A percentile compares a stretch with the other conserved stretches of the same genome.
Conservation (phyloP, 2,113 vertebrate species). For the Menidia beryllina region DNA sequence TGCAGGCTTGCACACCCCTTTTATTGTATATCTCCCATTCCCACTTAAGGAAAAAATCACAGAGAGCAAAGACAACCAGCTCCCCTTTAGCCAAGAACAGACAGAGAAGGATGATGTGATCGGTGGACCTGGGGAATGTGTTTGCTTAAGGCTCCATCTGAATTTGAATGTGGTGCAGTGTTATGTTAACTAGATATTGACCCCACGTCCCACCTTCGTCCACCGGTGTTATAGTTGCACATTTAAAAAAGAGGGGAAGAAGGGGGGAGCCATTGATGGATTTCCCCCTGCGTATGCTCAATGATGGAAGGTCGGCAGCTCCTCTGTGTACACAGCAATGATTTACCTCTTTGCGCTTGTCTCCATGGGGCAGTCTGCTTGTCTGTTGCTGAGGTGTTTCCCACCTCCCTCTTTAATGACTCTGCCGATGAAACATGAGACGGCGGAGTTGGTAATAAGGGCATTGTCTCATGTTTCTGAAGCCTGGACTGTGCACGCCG, state of each 20-base stretch:
- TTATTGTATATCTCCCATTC: constrained; percentile 21
- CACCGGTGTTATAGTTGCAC: constrained; percentile 38
- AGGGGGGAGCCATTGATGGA: constrained; percentile 33
- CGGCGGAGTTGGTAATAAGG: constrained; percentile 41
- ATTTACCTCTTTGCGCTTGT: constrained; percentile 51
- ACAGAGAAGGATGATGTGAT: constrained; percentile 34
- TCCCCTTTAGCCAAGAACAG: constrained; percentile 6
- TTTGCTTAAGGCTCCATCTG: neutral
- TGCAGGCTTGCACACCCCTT: constrained; percentile 14
- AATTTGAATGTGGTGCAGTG: constrained; percentile 21
- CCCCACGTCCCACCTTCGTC: constrained; percentile 18
- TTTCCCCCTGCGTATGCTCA: constrained; percentile 53
- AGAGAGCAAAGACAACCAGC: constrained; percentile 52
- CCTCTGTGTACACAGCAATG: constrained; percentile 52
- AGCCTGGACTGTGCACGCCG: constrained; percentile 45
- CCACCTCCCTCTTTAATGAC: constrained; percentile 53
- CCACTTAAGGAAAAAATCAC: constrained; percentile 23
- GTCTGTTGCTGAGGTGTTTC: constrained; percentile 54
- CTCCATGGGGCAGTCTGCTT: constrained; percentile 39
- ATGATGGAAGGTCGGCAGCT: constrained; percentile 23
- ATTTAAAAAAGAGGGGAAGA: constrained; percentile 40
- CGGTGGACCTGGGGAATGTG: neutral
- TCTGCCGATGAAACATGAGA: constrained; percentile 57
- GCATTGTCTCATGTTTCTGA: constrained; percentile 24
- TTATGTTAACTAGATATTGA: constrained; percentile 64